Evolutionary conservation across 2,888 invertebrate genomes (phyloP).

Genomic region (Atethmia centrago): DNA sequence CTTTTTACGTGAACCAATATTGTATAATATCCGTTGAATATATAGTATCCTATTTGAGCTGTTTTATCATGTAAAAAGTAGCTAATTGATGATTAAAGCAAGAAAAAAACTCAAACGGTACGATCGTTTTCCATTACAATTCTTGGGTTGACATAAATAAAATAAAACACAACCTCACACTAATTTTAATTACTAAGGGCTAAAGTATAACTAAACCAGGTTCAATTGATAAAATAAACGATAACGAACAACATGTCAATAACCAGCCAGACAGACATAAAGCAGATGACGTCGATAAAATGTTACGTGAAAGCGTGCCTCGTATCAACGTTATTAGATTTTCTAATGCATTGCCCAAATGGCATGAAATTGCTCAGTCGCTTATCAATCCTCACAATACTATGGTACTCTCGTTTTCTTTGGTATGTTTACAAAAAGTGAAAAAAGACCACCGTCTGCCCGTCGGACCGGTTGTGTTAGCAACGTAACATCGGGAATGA

Average conservation of each 20-base stretch:
- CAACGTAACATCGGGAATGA: constrained; percentile 68
- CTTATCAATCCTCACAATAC: constrained; percentile 71
- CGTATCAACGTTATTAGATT: constrained; percentile 67
- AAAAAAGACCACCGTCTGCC: constrained; percentile 55
- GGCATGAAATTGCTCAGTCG: constrained; percentile 77
- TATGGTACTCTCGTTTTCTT: constrained; percentile 77
- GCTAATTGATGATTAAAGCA: neutral
- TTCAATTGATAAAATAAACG: neutral
- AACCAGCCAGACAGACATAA: constrained; percentile 13
- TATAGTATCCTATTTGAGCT: neutral
- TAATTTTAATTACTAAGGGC: neutral
- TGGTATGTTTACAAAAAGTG: constrained; percentile 74
- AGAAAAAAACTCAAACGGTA: neutral
- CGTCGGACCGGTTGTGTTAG: constrained; percentile 65
- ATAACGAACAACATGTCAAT: constrained; percentile 5
- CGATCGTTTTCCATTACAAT: neutral
- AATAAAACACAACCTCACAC: neutral
- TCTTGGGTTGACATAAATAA: constrained; percentile 1
- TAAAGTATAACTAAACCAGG: neutral
- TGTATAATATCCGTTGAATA: constrained; percentile 26
- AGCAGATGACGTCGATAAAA: constrained; percentile 40
- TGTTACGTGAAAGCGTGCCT: constrained; percentile 76
- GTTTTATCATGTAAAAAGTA: neutral
- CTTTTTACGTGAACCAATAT: constrained; percentile 24
- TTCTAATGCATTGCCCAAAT: constrained; percentile 71